Base-by-base conservation (phyloP, 2,888 invertebrate genomes). In the Pimpla rufipes region DNA sequence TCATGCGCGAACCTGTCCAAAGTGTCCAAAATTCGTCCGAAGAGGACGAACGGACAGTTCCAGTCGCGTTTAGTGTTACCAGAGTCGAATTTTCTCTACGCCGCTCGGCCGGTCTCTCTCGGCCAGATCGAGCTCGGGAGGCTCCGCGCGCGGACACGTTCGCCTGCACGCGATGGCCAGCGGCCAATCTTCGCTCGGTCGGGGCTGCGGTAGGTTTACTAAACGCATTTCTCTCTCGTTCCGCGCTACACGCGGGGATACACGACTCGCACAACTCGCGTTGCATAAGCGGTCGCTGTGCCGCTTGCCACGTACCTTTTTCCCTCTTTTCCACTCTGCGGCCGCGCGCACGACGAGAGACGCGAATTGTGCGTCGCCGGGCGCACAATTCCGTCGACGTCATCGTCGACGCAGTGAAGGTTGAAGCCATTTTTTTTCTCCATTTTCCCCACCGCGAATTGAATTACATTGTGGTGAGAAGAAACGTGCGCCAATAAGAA, bases 121-220 rank as follows among this genome's bases (percentile, higher is more conserved):
- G n/a, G 23, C 7, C 40, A 29, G 42, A n/a, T 64, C 57, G 67
- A 47, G 45, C 35, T 67, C 29, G 47, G 47, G 10, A 16, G 57
- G 23, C 21, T n/a, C 23, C 10, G 55, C 23, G 57, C n/a, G 23
- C 29, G 29, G 29, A 29, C 29, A 57, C 42, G 57, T 57, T 71
- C 11, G 29, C 11, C n/a, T 35, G 52, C 52, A 40, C n/a, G 23
- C 23, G 57, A 55, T 71, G 57, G 71, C 71, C 71, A 21, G 23
- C 21, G 7, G 70, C 70, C 70, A 71, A 71, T 71, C 42, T 42
- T 40, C 23, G 29, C 8, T 11, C 29, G 42, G n/a, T 5, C 55
- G 37, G 57, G 8, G 29, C 71, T 71, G 71, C 57, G 57, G 57
- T 57, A 71, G 71, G 29, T 71, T 23, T 42, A 71, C 42, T 40